Percentiles rank a stretch among this genome's conserved stretches.
Conservation (phyloP, 2,113 vertebrate species). For the Xenus cinereus region DNA sequence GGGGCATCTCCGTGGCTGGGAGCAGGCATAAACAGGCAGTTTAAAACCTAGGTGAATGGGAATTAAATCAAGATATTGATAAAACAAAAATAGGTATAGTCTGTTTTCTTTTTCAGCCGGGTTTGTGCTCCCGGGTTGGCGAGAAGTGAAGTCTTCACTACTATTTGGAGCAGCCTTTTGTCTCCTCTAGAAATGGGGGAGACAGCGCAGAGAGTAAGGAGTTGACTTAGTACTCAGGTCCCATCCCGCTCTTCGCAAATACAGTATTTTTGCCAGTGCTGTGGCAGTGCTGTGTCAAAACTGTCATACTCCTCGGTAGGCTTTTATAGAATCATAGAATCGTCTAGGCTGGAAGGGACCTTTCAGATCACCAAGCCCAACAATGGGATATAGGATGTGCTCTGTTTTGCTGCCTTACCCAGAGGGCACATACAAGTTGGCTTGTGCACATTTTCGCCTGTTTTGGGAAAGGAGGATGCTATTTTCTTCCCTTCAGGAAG, state of each 20-base stretch:
- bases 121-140: background rate
- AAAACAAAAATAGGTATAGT: background rate
- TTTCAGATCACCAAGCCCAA: too few species aligned
- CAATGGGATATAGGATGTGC: too few species aligned
- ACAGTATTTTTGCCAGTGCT: background rate
- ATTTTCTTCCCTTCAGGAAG: background rate
- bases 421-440: rapidly evolving
- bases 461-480: background rate
- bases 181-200: background rate
- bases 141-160: background rate
- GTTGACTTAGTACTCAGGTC: background rate
- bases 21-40: background rate
- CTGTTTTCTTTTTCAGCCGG: background rate
- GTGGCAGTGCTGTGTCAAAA: background rate
- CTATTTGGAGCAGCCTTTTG: background rate
- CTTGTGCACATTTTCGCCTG: background rate
- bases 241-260: background rate
- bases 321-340: background rate
- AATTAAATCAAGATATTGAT: background rate
- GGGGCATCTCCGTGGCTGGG: background rate
- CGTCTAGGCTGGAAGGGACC: too few species aligned
- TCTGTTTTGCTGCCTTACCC: background rate
- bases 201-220: background rate
- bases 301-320: background rate
- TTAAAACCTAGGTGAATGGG: background rate